Evolutionary conservation across 2,888 invertebrate genomes (phyloP).

Genomic region (Catocala sponsa): DNA sequence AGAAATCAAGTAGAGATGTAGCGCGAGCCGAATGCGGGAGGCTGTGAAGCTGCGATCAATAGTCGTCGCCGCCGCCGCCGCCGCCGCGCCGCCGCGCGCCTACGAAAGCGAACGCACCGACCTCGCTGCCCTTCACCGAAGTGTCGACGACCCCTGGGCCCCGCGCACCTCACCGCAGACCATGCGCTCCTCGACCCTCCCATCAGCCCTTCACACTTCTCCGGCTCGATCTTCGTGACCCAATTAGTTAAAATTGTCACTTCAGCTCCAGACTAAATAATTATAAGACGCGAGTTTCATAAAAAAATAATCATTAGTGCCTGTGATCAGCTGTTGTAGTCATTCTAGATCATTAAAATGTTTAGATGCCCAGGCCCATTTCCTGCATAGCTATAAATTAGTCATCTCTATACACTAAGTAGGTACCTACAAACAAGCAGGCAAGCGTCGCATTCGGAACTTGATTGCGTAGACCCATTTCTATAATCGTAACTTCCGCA

Average conservation of each 20-base stretch:
- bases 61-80: conserved; percentile 61
- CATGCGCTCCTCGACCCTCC: conserved; percentile 55
- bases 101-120: conserved; percentile 84
- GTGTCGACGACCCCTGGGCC: conserved; percentile 82
- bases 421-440: conserved; percentile 13
- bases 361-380: conserved; percentile 15
- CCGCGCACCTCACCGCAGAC: conserved; percentile 56
- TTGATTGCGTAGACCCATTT: conserved; percentile 32
- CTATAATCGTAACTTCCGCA: conserved; percentile 30
- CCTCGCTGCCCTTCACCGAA: conserved; percentile 84
- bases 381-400: conserved; percentile 14
- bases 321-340: conserved; percentile 7
- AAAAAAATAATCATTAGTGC: neutral
- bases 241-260: conserved; percentile 66
- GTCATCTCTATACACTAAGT: conserved; percentile 8
- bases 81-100: conserved; percentile 63
- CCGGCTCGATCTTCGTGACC: conserved; percentile 75
- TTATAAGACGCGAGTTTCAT: neutral
- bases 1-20: conserved; percentile 55
- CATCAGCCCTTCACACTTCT: conserved; percentile 68
- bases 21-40: conserved; percentile 61
- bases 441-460: conserved; percentile 31
- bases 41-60: conserved; percentile 83
- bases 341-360: conserved; percentile 22
- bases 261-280: conserved; percentile 23